Conservation (phyloP, 64 coral and sea anemone genomes). For the Montipora cactus region DNA sequence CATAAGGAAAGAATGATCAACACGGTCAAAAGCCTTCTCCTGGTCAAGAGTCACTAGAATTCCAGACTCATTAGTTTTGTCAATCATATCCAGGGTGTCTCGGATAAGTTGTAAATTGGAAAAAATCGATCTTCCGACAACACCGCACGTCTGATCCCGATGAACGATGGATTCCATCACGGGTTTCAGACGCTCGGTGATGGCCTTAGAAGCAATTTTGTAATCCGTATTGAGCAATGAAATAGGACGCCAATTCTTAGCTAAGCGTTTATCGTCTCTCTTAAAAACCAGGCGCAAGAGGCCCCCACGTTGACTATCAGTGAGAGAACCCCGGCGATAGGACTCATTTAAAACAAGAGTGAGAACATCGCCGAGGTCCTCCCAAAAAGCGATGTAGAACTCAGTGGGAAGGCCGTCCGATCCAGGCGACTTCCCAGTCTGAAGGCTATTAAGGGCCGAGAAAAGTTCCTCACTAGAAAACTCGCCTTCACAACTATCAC, state of each 20-base stretch:
- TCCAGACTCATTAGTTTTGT: background rate
- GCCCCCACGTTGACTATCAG: background rate
- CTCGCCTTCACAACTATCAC: background rate
- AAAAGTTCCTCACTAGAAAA: background rate
- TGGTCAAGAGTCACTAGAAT: background rate
- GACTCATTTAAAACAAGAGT: background rate
- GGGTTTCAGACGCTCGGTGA: background rate
- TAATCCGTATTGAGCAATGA: background rate
- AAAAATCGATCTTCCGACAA: background rate
- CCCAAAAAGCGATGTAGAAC: conserved; percentile 41
- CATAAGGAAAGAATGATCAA: background rate
- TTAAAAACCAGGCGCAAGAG: background rate
- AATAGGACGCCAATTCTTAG: background rate
- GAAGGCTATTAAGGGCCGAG: background rate
- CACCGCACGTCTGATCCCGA: background rate
- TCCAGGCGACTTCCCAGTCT: background rate
- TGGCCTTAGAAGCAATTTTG: background rate
- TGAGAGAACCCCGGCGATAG: background rate
- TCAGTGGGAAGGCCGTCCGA: conserved; percentile 13
- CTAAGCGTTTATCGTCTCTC: background rate
- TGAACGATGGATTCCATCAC: background rate
- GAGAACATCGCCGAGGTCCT: background rate
- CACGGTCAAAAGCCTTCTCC: background rate
- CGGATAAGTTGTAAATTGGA: background rate
- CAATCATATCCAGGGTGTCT: background rate